Conservation (phyloP, 2,797 vertebrate genomes). For the Anomalospiza imberbis region DNA sequence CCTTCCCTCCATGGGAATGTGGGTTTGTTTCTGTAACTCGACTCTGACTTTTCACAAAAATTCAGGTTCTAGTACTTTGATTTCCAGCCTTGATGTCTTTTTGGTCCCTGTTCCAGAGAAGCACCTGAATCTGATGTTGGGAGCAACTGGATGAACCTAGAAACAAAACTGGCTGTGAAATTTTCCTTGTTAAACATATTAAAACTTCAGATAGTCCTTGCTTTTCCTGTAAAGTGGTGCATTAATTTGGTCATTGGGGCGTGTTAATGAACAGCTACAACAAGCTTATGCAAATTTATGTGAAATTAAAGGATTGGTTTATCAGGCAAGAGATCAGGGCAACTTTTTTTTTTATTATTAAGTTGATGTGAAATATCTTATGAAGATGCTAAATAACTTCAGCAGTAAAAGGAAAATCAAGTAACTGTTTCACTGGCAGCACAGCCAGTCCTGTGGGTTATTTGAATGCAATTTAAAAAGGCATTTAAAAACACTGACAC, state of each 20-base stretch:
- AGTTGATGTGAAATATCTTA: not conserved
- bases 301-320: not conserved
- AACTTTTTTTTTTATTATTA: not conserved
- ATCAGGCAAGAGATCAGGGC: not conserved
- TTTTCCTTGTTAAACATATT: not conserved
- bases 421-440: not conserved
- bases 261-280: not conserved
- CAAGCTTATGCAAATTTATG: not conserved
- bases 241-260: slow-evolving; percentile 7
- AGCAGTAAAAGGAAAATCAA: not conserved
- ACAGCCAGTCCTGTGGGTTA: not conserved
- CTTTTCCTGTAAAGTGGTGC: not conserved
- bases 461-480: not conserved
- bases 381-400: not conserved
- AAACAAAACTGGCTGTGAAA: not conserved
- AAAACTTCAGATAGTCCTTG: not conserved
- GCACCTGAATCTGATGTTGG: not conserved
- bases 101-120: not conserved
- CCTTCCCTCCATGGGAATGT: accelerated
- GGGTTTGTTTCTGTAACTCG: not conserved
- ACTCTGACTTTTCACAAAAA: not conserved
- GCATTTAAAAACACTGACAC: not conserved
- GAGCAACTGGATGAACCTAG: not conserved
- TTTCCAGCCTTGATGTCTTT: not conserved
- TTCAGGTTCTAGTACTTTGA: not conserved